A percentile compares a stretch with the other conserved stretches of the same genome.
Evolutionary conservation across 2,888 invertebrate genomes (phyloP).

Genomic region (Lydus trimaculatus): DNA sequence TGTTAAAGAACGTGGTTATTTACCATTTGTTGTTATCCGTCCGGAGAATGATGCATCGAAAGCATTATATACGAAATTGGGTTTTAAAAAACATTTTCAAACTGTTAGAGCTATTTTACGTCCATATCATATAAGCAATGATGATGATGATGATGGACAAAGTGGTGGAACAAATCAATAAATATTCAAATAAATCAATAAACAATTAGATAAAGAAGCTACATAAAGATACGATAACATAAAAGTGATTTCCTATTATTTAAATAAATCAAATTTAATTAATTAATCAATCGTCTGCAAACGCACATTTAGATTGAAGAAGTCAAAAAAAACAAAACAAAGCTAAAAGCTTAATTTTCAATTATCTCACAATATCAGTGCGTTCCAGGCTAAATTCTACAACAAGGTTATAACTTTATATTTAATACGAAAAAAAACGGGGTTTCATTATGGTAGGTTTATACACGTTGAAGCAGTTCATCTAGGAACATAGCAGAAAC

Average conservation of each 20-base stretch:
- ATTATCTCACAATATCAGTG: neutral
- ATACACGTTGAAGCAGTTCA: too few species aligned
- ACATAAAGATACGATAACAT: neutral
- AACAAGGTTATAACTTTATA: neutral
- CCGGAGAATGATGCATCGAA: conserved; percentile 89
- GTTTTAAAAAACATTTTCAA: conserved; percentile 81
- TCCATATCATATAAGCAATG: conserved; percentile 60
- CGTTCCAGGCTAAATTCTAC: neutral
- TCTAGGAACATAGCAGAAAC: too few species aligned
- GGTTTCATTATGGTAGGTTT: neutral
- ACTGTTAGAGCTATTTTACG: conserved; percentile 81
- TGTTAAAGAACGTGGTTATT: conserved; percentile 66
- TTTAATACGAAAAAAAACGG: neutral
- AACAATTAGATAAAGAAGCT: neutral
- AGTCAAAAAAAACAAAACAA: neutral
- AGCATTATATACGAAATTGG: conserved; percentile 82
- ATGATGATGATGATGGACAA: conserved; percentile 51
- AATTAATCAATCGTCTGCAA: neutral
- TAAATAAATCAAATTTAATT: neutral
- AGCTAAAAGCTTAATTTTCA: neutral
- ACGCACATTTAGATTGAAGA: neutral
- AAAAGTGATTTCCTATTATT: neutral
- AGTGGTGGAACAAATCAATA: conserved; percentile 44
- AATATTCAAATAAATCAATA: neutral
- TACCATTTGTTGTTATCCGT: conserved; percentile 85